Evolutionary conservation across 2,797 vertebrate species (phyloP), one percentile per base, ranked within the genome.

Genomic region (Gymnothorax javanicus): DNA sequence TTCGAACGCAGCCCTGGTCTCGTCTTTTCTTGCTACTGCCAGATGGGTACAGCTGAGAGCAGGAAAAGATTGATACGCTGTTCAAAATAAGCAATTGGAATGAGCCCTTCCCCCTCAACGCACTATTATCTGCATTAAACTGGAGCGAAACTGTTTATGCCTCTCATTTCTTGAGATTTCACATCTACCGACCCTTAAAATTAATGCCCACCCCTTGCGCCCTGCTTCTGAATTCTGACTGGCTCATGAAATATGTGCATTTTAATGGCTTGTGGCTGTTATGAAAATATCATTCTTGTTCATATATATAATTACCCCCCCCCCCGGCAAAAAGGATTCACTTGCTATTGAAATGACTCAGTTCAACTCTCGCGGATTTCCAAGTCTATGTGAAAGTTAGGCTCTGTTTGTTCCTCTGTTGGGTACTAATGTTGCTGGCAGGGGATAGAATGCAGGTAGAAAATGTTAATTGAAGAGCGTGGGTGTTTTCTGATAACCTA

Each of bases 241-340:
- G 54, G 54, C 57, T 83, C 56, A 83, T 83, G 82, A 57, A 43
- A 59, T 83, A 58, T 83, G 58, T 33, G 54, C 56, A 58, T 83
- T 23, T 59, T 54, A 54, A 54, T 17, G 2, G 13, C 43, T 6
- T 79, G 43, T 6, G 50, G 50, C 15, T 52, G 50, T 43, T 50
- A 27, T 77, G 2, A 20, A 75, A 75, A 77, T 33, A 77, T 77
- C 2, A 1, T 77, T 52, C 52, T 77, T 77, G 13, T 62, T 62
- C 1, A 13, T 62, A 15, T 69, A 7, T 25, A 4, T 12, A 27
- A 12, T 33, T 12, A 11, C 33, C 33, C 33, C 33, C 33, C 33
- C 33, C 33, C 15, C 7, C 43, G 17, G 50, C 43, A 2, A 6
- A 27, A 77, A 50, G 9, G 33, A 73, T 12, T 33, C 7, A 15